Base-by-base conservation (phyloP, 2,888 invertebrate species). In the Syrista parreyssii region DNA sequence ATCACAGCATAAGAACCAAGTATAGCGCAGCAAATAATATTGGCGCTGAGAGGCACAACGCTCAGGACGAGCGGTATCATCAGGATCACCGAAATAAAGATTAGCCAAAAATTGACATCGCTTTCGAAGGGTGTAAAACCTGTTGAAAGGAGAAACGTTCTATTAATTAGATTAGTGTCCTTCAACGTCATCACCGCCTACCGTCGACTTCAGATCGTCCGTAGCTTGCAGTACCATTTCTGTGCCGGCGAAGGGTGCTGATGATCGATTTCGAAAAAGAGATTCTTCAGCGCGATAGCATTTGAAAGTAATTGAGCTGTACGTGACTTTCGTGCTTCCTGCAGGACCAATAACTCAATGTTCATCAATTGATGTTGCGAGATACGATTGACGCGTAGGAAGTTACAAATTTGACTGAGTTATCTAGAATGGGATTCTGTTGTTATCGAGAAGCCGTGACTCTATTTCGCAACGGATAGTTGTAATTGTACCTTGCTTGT, bases 1-100 rank as follows among this genome's bases (percentile, higher is more conserved):
- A 95, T 91, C 15, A 94, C 88, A 35, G 94, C 92, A 88, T 94
- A 96, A 12, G 94, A 92, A 74, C 96, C 96, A 40, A 96, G 89
- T 23, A 95, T 87, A 4, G 94, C 92, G 83, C 94, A 94, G 76
- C 94, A 93, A 3, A 95, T 82, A n/a, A 95, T 93, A 86, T 94
- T 94, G 0, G 94, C 93, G 81, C 92, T 86, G 82, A 92, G 92
- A 0, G 93, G 92, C 75, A 93, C 91, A 0, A 93, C 90, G 0
- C 93, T 89, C 2, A 94, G 88, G 6, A 93, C 74, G 6, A 94
- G 83, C 0, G 93, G 91, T 1, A 93, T 88, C 12, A 93, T 76
- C 0, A 94, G 79, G 81, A 93, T 92, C 31, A 94, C 91, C 71
- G 93, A 88, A 0, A 92, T 79, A 87, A 95, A 95, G 12, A 94